Evolutionary conservation across 1,140 invertebrate genomes (phyloP).

Genomic region (Dendrolimus punctatus): DNA sequence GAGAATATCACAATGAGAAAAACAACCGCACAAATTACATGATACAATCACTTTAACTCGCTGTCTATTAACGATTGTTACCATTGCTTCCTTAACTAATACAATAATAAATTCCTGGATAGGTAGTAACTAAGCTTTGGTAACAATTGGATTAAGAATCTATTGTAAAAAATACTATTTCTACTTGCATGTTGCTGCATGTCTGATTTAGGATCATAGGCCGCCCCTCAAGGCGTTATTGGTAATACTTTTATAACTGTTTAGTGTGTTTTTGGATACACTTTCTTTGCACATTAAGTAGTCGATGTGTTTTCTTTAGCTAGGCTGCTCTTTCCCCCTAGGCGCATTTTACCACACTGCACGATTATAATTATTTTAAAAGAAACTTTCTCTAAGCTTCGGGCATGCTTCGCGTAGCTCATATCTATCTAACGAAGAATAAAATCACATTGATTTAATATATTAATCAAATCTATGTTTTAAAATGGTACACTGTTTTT

Average conservation of each 20-base stretch:
- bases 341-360: slow-evolving; percentile 67
- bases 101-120: slow-evolving; percentile 11
- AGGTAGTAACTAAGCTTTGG: slow-evolving; percentile 28
- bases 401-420: slow-evolving; percentile 68
- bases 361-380: slow-evolving; percentile 67
- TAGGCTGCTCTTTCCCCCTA: slow-evolving; percentile 67
- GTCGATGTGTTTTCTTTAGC: slow-evolving; percentile 67
- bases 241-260: slow-evolving; percentile 59
- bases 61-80: slow-evolving; percentile 49
- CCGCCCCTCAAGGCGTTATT: slow-evolving; percentile 64
- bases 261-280: slow-evolving; percentile 55
- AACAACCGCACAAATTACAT: slow-evolving; percentile 50
- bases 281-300: slow-evolving; percentile 69
- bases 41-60: slow-evolving; percentile 34
- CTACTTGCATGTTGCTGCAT: slow-evolving; percentile 69
- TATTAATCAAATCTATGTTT: no score
- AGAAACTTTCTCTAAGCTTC: slow-evolving; percentile 65
- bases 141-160: slow-evolving; percentile 42
- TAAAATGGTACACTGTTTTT: no score
- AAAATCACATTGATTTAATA: slow-evolving; percentile 8
- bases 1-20: slow-evolving; percentile 58
- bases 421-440: slow-evolving; percentile 41
- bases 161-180: slow-evolving; percentile 54
- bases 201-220: slow-evolving; percentile 64
- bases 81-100: slow-evolving; percentile 30